phyloP scores from a whole-genome alignment of 2,888 invertebrate species.

The Erpobdella octoculata region DNA sequence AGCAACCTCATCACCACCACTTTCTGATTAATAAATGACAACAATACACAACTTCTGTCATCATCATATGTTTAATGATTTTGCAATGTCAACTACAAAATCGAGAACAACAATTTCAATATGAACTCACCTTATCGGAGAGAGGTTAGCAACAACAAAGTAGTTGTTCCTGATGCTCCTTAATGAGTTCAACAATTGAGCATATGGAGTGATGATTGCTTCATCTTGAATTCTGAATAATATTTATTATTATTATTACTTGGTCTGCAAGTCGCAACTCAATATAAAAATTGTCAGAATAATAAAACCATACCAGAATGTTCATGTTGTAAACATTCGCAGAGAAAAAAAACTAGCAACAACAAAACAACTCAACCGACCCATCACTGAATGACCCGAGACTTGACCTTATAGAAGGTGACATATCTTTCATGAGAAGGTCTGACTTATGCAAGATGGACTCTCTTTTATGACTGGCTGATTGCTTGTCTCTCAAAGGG shows the following conservation, averaged over 20 bases:
- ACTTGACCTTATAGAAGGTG: constrained; percentile 14
- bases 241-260: background rate
- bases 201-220: constrained; percentile 15
- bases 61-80: too few species aligned
- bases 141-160: constrained; percentile 15
- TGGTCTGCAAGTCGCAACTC: background rate
- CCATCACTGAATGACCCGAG: constrained; percentile 18
- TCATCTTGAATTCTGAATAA: background rate
- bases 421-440: constrained; percentile 9
- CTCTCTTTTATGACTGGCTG: constrained; percentile 7
- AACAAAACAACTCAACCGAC: background rate
- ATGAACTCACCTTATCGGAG: constrained; percentile 13
- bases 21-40: too few species aligned
- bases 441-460: constrained; percentile 24
- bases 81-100: background rate
- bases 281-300: background rate
- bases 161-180: constrained; percentile 26
- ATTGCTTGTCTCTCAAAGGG: background rate
- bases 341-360: background rate
- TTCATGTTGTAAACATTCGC: background rate
- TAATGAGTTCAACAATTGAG: constrained; percentile 23
- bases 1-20: too few species aligned
- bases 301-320: background rate
- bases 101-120: background rate
- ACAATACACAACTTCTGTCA: too few species aligned